phyloP scores from a whole-genome alignment of 53 echinoderm and acorn worm genomes.

The Zoroaster sp. region DNA sequence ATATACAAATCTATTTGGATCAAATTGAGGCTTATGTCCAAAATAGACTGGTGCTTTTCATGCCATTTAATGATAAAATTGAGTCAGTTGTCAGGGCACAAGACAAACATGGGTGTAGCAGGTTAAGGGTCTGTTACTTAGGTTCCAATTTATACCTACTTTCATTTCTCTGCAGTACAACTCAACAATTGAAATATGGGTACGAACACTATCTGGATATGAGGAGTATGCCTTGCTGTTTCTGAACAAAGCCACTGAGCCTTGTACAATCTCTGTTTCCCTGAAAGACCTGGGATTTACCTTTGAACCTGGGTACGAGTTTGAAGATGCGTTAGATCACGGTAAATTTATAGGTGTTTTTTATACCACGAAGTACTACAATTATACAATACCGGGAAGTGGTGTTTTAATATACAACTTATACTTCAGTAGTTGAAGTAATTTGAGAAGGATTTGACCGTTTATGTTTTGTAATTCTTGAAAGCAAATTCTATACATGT shows the following conservation, averaged over 20 bases:
- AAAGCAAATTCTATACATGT: too few species aligned
- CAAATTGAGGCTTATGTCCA: too few species aligned
- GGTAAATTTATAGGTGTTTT: conserved; percentile 1
- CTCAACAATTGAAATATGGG: conserved; percentile 4
- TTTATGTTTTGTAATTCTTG: too few species aligned
- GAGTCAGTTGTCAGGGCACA: too few species aligned
- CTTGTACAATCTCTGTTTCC: background rate
- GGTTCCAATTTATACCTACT: background rate
- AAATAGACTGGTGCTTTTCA: too few species aligned
- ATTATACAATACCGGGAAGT: background rate
- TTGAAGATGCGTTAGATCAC: background rate
- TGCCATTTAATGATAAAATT: too few species aligned
- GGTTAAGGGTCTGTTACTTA: too few species aligned
- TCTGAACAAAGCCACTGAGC: background rate
- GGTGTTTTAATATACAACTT: background rate
- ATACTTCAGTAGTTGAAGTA: background rate
- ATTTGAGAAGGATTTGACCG: background rate
- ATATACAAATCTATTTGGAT: too few species aligned
- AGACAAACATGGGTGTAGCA: too few species aligned
- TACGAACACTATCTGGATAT: background rate
- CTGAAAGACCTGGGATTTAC: background rate
- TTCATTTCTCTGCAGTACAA: background rate
- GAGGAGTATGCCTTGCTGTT: conserved; percentile 8
- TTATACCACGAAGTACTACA: background rate
- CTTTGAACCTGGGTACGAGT: background rate